phyloP scores from a whole-genome alignment of 2,113 vertebrate species.

The Microtus oregoni region DNA sequence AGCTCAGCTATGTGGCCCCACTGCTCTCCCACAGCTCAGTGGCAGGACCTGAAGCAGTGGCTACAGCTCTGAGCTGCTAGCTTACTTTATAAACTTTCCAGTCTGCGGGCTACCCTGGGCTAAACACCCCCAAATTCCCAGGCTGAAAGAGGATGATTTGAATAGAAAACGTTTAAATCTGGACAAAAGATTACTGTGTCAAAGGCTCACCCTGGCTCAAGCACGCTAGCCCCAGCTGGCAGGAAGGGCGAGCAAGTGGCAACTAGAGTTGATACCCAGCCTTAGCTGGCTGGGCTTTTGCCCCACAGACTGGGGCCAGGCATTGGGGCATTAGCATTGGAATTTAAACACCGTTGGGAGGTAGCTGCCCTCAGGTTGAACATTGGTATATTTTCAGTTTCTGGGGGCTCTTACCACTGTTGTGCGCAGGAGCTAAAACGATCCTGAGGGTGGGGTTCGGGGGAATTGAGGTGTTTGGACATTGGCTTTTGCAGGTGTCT shows the following conservation, averaged over 20 bases:
- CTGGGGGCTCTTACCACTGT: background rate
- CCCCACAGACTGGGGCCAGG: background rate
- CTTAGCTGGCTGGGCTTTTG: background rate
- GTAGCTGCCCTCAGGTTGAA: background rate
- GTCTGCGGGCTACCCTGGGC: background rate
- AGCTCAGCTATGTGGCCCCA: background rate
- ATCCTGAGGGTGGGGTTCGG: background rate
- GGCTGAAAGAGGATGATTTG: constrained; percentile 24
- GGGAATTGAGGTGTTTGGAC: background rate
- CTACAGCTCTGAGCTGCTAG: background rate
- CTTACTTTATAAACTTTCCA: background rate
- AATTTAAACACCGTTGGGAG: background rate
- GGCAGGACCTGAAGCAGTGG: background rate
- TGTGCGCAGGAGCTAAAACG: background rate
- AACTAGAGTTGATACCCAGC: background rate
- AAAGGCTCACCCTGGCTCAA: background rate
- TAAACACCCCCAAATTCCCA: background rate
- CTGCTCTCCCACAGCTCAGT: fast-evolving
- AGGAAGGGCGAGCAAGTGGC: background rate
- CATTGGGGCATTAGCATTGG: background rate
- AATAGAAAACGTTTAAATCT: constrained; percentile 57
- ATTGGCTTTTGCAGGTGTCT: constrained; percentile 4
- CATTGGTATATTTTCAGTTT: constrained; percentile 9
- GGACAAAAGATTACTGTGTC: constrained; percentile 20
- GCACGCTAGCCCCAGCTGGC: background rate